These are phyloP conservation scores for Nephrotoma guestfalica DNA, from an alignment of 2,888 invertebrate genomes.

Conservation along the genomic window DNA sequence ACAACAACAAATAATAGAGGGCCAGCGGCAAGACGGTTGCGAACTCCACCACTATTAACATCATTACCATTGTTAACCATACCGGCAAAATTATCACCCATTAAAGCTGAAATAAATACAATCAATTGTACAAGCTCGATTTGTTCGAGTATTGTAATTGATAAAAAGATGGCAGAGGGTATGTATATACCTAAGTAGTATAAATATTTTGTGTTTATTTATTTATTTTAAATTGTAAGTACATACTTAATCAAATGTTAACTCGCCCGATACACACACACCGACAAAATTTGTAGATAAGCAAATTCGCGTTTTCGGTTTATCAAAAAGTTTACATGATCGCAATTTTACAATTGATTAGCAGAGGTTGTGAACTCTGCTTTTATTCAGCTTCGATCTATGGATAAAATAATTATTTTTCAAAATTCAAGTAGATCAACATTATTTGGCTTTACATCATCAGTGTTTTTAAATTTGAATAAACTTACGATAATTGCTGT, in stretches of 20 bases:
- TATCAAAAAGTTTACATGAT: not conserved
- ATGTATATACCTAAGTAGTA: conserved; percentile 8
- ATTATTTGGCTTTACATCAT: no score
- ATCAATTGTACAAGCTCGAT: not conserved
- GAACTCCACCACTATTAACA: not conserved
- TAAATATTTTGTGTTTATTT: not conserved
- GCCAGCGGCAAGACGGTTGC: conserved; percentile 12
- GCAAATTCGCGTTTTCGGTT: not conserved
- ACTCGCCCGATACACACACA: not conserved
- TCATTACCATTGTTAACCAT: not conserved
- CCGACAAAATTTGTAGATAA: not conserved
- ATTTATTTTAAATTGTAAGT: not conserved
- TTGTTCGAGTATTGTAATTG: conserved; percentile 21
- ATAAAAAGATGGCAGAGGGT: conserved; percentile 33
- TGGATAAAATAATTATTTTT: no score
- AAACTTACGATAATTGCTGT: no score
- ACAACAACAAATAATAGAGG: conserved; percentile 10
- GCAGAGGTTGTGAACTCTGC: not conserved
- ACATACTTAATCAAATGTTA: not conserved
- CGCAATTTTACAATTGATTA: not conserved
- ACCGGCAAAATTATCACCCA: not conserved
- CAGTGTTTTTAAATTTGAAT: no score
- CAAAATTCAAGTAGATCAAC: no score
- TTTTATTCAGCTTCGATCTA: no score
- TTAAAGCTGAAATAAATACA: conserved; percentile 1